Conservation (phyloP, 2,888 invertebrate species). For the Tricholauxania praeusta region DNA sequence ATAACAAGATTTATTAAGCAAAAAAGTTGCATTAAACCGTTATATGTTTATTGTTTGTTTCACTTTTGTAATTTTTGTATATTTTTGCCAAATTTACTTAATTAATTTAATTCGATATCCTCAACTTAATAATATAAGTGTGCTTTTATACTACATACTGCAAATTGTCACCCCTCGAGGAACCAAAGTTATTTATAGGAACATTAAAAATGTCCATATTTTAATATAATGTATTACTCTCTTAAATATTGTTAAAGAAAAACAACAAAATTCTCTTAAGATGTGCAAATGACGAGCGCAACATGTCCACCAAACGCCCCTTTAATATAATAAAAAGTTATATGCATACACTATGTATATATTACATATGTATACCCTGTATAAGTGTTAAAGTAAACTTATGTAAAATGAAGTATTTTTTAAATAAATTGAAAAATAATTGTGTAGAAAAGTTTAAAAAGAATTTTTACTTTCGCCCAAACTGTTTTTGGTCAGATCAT, state of each 20-base stretch:
- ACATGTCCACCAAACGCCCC: slow-evolving; percentile 7
- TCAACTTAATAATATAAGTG: background rate
- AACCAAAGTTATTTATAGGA: slow-evolving; percentile 17
- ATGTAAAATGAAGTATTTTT: background rate
- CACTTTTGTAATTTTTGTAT: slow-evolving; percentile 13
- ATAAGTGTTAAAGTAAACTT: slow-evolving; percentile 9
- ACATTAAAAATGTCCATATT: background rate
- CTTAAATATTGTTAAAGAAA: background rate
- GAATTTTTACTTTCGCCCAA: too few species aligned
- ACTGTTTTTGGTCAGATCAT: too few species aligned
- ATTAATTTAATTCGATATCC: slow-evolving; percentile 8
- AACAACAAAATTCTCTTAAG: background rate
- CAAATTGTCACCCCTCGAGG: background rate
- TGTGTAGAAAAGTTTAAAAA: too few species aligned
- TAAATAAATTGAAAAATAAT: too few species aligned
- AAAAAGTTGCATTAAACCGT: slow-evolving; percentile 9
- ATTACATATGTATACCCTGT: background rate
- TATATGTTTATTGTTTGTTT: background rate
- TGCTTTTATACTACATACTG: slow-evolving; percentile 1
- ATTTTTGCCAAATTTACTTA: slow-evolving; percentile 35
- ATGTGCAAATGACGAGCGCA: slow-evolving; percentile 14
- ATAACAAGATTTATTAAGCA: background rate
- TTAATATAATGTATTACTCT: slow-evolving; percentile 15
- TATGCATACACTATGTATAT: too few species aligned
- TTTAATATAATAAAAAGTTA: background rate